Evolutionary conservation across 2,888 invertebrate genomes (phyloP), one percentile per base, ranked within the genome.

Genomic region (Lithophane socia): DNA sequence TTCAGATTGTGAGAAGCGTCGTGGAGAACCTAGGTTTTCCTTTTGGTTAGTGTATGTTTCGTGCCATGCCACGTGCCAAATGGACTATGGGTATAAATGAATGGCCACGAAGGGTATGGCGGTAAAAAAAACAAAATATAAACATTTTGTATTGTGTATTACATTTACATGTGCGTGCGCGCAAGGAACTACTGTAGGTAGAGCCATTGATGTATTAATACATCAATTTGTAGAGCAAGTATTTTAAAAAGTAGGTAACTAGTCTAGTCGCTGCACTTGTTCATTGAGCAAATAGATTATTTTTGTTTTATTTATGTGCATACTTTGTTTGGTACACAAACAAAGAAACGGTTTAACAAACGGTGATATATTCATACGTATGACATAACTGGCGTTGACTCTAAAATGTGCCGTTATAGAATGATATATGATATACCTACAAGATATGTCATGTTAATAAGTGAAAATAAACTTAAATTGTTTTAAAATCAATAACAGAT

Each of bases 331-430:
- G 61, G 61, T 18, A 71, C 13, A 21, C 44, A 63, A 84, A 83
- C 71, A 84, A 84, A 71, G 84, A 71, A 67, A 67, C 44, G 37
- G 54, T 64, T 42, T 21, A 84, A 84, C 81, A 81, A 81, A 69
- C 66, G 80, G 71, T 80, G 84, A 80, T 80, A 71, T 79, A 80
- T 80, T 80, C 79, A 80, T 67, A 66, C 54, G 42, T 52, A 42
- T 84, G 71, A 49, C 58, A 67, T 44, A 68, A 60, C n/a, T 42
- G 42, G 47, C 68, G 54, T 68, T 66, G 68, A 73, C 49, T 69
- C 44, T 24, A 56, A 69, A 66, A 73, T 68, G 37, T 73, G 72
- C 42, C 49, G 49, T 44, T 65, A 68, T 21, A 56, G 29, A 56
- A 83, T 83, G 52, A 68, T 78, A 71, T 44, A 63, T 61, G 21